Base-by-base conservation (phyloP, 2,888 invertebrate species). In the Hydriomena furcata region DNA sequence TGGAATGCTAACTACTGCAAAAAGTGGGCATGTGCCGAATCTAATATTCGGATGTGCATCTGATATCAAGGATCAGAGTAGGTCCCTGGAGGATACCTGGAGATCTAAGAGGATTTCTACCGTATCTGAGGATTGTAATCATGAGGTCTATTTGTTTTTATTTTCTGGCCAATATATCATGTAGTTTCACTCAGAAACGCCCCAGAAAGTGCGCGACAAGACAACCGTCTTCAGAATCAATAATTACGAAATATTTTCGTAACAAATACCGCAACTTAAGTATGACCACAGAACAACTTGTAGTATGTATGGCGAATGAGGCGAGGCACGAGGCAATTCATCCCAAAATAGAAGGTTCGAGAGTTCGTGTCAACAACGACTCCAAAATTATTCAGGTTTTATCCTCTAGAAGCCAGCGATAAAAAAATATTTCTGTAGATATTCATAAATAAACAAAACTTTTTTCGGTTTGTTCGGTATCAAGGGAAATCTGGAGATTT, bases 281-380 rank as follows among this genome's bases (percentile, higher is more conserved):
- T 38, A 44, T n/a, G n/a, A n/a, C n/a, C n/a, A n/a, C n/a, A n/a
- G n/a, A n/a, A n/a, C n/a, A n/a, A n/a, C n/a, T n/a, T n/a, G n/a
- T n/a, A n/a, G n/a, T n/a, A n/a, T n/a, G n/a, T n/a, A n/a, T n/a
- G n/a, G n/a, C n/a, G n/a, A n/a, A n/a, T n/a, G n/a, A 24, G 10
- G 25, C 8, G 20, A 45, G 46, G 49, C 60, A 55, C 60, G 60
- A 66, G 57, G 50, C 47, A 56, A 44, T 37, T 28, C 37, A 46
- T 64, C 61, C 31, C 17, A 61, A 73, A 70, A 71, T 73, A 68
- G 59, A 67, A 66, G 48, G 60, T 71, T 73, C 47, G 35, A 61
- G 53, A 50, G 52, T 56, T 52, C 56, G 58, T 65, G 65, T 66
- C 66, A 63, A n/a, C n/a, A n/a, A 61, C 42, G 60, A 61, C 63